Evolutionary conservation across 2,113 vertebrate species (phyloP).

Genomic region (human (Homo sapiens)): DNA sequence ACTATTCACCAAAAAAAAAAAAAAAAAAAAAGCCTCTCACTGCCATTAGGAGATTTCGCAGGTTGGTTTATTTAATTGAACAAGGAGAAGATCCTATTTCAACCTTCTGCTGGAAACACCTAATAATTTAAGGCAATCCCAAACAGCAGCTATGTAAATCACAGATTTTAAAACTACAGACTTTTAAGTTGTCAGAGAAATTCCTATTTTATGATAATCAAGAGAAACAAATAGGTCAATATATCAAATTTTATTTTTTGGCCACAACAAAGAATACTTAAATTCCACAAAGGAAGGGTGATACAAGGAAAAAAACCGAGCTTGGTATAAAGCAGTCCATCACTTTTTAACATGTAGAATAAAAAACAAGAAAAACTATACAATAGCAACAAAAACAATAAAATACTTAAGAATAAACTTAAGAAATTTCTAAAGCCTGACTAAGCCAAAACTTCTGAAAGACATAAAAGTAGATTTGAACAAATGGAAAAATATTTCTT

Average conservation of each 20-base stretch:
- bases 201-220: slow-evolving; percentile 2
- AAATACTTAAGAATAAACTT: slow-evolving; percentile 23
- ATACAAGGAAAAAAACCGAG: background rate
- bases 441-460: slow-evolving; percentile 6
- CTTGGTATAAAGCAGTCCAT: background rate
- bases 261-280: slow-evolving; percentile 12
- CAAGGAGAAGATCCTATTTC: background rate
- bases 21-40: background rate
- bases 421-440: slow-evolving; percentile 2
- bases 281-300: slow-evolving; percentile 12
- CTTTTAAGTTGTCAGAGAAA: slow-evolving; percentile 23
- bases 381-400: background rate
- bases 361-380: background rate
- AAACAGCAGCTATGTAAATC: slow-evolving; percentile 15
- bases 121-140: background rate
- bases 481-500: slow-evolving; percentile 8
- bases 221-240: slow-evolving; percentile 9
- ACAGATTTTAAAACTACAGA: background rate
- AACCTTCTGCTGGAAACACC: background rate
- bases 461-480: slow-evolving; percentile 1
- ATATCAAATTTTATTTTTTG: background rate
- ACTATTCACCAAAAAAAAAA: slow-evolving; percentile 40
- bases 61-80: background rate
- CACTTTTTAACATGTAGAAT: background rate
- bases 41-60: background rate